Evolutionary conservation across 1,140 invertebrate species (phyloP), one percentile per base, ranked within the genome.

Genomic region (Trichonephila clavata): DNA sequence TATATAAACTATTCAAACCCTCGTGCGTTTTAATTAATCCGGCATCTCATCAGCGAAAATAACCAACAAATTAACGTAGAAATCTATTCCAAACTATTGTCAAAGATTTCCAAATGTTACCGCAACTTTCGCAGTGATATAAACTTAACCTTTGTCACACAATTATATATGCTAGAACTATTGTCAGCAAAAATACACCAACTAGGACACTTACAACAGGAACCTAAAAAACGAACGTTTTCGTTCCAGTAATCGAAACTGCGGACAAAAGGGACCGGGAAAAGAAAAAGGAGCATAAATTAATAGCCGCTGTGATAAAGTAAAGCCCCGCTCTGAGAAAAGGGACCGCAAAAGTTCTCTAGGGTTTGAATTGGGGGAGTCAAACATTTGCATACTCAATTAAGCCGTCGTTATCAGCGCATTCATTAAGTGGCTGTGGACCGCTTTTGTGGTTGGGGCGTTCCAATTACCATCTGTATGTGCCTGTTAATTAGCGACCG

Each of bases 341-440:
- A 81, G 32, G 80, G 80, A 81, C 20, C 43, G n/a, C 43, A 84
- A n/a, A 84, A 84, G 81, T 59, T 57, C 27, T 77, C 27, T 13
- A 32, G 27, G 27, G 71, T 39, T 16, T 27, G 16, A 39, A 24
- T 68, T 10, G 61, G 68, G 68, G 71, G 71, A 77, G 32, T 77
- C 71, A 77, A 77, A 77, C 60, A 86, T 86, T 86, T 86, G 84
- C 84, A 86, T 86, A 61, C 57, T 43, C 84, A 86, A 86, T 86
- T 86, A 86, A 86, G 60, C 5, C 60, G 57, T 27, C 59, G 84
- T 86, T 86, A 86, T 86, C 84, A 63, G 84, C 14, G 59, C 84
- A 32, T 86, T 63, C 84, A 86, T 86, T 86, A 86, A 86, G 60
- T 61, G 60, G n/a, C 27, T 27, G 6, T 24, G 18, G n/a, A 32